phyloP scores from a whole-genome alignment of 2,113 vertebrate species.

The Picathartes gymnocephalus region DNA sequence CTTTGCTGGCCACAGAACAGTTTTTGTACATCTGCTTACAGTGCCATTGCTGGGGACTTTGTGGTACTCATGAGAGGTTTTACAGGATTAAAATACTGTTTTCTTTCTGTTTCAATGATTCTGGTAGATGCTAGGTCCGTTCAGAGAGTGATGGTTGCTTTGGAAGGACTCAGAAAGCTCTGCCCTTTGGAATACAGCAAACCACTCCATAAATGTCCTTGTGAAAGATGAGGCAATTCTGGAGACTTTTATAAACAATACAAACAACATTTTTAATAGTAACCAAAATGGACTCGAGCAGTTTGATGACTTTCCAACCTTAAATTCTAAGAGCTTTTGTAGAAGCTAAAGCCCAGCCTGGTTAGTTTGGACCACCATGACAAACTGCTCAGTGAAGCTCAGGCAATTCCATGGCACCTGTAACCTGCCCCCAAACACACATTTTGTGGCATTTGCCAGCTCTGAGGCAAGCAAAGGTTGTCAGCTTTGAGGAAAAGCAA shows the following conservation, averaged over 20 bases:
- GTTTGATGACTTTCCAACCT: not conserved
- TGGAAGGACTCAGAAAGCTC: not conserved
- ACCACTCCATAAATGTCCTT: not conserved
- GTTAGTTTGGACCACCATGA: not conserved
- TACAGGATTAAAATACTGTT: not conserved
- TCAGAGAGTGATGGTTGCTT: not conserved
- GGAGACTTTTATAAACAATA: not conserved
- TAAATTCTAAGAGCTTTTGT: not conserved
- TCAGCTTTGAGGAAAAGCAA: not conserved
- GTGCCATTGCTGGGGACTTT: not conserved
- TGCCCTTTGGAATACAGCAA: not conserved
- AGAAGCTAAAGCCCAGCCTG: not conserved
- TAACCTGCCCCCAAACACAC: not conserved
- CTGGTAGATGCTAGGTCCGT: not conserved
- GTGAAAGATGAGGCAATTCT: constrained; percentile 12
- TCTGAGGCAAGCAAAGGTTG: not conserved
- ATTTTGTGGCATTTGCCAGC: not conserved
- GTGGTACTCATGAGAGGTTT: not conserved
- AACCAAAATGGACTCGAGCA: not conserved
- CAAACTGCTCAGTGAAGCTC: not conserved
- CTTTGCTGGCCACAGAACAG: not conserved
- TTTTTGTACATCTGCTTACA: not conserved
- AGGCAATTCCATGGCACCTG: not conserved
- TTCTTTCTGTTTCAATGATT: not conserved
- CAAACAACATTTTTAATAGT: not conserved